Conservation (phyloP, 2,113 vertebrate species). For the Pterocles gutturalis region DNA sequence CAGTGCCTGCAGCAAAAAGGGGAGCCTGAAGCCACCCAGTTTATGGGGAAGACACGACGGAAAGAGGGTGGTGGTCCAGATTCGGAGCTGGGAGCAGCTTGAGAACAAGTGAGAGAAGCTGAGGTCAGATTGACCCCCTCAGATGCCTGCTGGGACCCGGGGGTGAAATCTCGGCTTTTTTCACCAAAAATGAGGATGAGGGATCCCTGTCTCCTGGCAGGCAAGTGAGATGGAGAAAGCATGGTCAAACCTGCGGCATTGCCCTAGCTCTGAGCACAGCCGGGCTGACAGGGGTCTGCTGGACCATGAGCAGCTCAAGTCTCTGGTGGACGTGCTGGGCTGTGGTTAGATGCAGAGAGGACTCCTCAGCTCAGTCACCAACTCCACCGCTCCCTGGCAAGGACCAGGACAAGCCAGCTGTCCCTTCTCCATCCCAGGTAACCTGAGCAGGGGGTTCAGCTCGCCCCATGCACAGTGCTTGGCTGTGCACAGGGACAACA, state of each 20-base stretch:
- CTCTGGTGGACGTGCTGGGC: background rate
- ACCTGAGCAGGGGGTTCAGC: background rate
- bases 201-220: background rate
- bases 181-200: background rate
- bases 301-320: background rate
- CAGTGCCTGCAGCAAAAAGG: background rate
- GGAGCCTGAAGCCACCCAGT: background rate
- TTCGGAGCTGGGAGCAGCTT: background rate
- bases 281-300: background rate
- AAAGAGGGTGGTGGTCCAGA: background rate
- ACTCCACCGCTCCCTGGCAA: background rate
- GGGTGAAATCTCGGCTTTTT: background rate
- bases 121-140: background rate
- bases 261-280: background rate
- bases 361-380: background rate
- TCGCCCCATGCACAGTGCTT: background rate
- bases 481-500: background rate
- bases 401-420: background rate
- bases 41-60: background rate
- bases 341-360: background rate
- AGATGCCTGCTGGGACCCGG: background rate
- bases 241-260: background rate
- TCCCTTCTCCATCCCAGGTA: background rate
- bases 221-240: background rate
- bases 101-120: constrained; percentile 1